Evolutionary conservation across 2,888 invertebrate genomes (phyloP).

Genomic region (Drosophila anomelani): DNA sequence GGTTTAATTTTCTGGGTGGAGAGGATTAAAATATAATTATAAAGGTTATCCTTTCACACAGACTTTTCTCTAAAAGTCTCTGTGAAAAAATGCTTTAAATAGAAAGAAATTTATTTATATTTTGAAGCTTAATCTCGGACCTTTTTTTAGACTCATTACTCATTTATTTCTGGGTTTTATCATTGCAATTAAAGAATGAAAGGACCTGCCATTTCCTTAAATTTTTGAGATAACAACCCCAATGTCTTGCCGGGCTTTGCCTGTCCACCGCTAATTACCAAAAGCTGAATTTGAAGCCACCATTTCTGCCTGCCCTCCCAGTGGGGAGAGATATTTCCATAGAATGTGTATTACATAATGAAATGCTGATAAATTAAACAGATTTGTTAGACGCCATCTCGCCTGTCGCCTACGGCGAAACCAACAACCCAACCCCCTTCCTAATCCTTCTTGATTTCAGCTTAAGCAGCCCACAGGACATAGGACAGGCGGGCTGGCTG

Average conservation of each 20-base stretch:
- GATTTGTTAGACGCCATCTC: slow-evolving; percentile 67
- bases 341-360: slow-evolving; percentile 58
- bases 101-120: neutral
- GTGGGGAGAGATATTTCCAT: slow-evolving; percentile 25
- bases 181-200: neutral
- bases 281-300: slow-evolving; percentile 46
- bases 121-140: no score
- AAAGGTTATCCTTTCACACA: neutral
- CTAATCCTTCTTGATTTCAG: slow-evolving; percentile 37
- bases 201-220: neutral
- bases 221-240: neutral
- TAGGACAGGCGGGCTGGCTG: slow-evolving; percentile 7
- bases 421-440: neutral
- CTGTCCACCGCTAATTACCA: slow-evolving; percentile 59
- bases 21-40: neutral
- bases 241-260: neutral
- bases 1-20: neutral
- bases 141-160: no score
- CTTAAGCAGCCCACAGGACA: slow-evolving; percentile 36
- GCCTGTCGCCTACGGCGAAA: slow-evolving; percentile 44
- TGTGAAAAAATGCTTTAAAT: neutral
- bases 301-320: slow-evolving; percentile 14
- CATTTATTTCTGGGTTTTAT: slow-evolving; percentile 2
- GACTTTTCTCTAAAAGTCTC: no score
- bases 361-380: slow-evolving; percentile 75